Conservation (phyloP, 2,888 invertebrate genomes). For the Urechis unicinctus region DNA sequence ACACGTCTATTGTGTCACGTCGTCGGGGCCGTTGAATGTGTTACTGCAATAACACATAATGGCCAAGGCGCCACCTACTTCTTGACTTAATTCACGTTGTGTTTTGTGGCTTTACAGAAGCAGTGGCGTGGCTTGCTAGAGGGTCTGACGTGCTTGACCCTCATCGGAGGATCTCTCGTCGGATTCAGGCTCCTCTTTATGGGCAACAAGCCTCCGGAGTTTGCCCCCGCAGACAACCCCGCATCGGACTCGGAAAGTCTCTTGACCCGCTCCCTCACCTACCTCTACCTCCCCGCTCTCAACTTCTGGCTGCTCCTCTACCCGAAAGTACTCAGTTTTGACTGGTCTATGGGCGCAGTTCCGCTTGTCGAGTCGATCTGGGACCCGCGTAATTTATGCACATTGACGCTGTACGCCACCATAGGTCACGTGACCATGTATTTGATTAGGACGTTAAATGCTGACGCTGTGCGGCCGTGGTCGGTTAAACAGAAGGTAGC, state of each 20-base stretch:
- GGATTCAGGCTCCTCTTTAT: conserved; percentile 74
- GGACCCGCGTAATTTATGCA: conserved; percentile 74
- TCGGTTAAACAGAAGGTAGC: neutral
- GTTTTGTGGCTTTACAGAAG: conserved; percentile 12
- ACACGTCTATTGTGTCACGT: too few relatives aligned
- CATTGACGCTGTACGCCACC: conserved; percentile 66
- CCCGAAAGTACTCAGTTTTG: conserved; percentile 85
- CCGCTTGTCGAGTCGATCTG: conserved; percentile 72
- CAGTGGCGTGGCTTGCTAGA: conserved; percentile 37
- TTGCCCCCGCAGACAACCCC: conserved; percentile 93
- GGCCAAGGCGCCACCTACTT: too few relatives aligned
- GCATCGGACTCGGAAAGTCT: conserved; percentile 78
- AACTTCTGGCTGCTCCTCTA: conserved; percentile 81
- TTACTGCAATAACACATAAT: too few relatives aligned
- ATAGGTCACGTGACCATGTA: conserved; percentile 17
- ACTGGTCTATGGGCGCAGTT: conserved; percentile 98
- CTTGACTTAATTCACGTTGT: neutral
- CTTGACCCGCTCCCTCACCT: conserved; percentile 79
- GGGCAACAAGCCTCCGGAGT: conserved; percentile 65
- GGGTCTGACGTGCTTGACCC: conserved; percentile 54
- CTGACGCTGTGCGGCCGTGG: neutral
- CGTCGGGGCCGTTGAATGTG: too few relatives aligned
- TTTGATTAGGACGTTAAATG: neutral
- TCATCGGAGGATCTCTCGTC: conserved; percentile 65
- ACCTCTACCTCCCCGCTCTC: conserved; percentile 83